A percentile compares a stretch with the other conserved stretches of the same genome.
Evolutionary conservation across 2,113 vertebrate genomes (phyloP).

Genomic region (Mirza zaza): DNA sequence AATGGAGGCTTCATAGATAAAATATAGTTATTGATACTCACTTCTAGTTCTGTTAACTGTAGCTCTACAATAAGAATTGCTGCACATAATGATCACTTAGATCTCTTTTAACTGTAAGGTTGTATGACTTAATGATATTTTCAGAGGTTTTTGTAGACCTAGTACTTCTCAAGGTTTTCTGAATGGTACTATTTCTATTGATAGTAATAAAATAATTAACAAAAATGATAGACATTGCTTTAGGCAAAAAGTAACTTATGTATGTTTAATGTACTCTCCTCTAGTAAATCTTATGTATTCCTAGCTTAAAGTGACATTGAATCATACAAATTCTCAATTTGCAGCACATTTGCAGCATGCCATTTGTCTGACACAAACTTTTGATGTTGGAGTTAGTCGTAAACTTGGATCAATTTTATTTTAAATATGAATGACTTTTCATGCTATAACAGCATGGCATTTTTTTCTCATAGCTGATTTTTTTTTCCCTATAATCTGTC

Average conservation of each 20-base stretch:
- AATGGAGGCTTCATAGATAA: neutral
- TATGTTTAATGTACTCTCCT: neutral
- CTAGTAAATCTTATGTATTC: neutral
- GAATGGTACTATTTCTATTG: neutral
- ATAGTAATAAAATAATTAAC: slow-evolving; percentile 21
- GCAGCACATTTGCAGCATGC: neutral
- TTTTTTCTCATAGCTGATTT: neutral
- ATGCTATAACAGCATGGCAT: neutral
- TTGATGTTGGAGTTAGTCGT: neutral
- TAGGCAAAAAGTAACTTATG: neutral
- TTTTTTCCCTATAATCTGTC: neutral
- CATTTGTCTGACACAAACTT: neutral
- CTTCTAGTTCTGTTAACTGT: neutral
- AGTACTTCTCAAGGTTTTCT: neutral
- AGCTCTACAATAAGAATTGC: neutral
- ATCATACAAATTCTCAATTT: neutral
- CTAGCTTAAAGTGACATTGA: neutral
- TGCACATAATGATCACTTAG: neutral
- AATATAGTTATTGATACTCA: neutral
- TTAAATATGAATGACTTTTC: neutral
- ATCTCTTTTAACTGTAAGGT: neutral
- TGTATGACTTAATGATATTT: neutral
- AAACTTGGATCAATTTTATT: slow-evolving; percentile 23
- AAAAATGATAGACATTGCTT: neutral
- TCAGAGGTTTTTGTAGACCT: neutral